Base-by-base conservation (phyloP, 1,140 invertebrate genomes). In the Solenopsis fugax region DNA sequence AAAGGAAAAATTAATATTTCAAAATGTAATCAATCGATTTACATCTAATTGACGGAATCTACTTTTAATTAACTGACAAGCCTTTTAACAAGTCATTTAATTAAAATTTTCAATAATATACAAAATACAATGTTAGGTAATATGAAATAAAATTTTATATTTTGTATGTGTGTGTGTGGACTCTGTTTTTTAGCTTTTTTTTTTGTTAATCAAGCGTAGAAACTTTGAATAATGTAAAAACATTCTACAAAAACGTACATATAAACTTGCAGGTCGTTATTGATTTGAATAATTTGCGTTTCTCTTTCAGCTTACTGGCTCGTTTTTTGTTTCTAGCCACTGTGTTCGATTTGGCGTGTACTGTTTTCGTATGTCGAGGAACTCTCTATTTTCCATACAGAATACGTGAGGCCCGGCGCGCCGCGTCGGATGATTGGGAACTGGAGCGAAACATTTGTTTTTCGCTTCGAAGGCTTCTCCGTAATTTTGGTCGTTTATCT, bases 381-480 rank as follows among this genome's bases (percentile, higher is more conserved):
- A 89, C 78, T 87, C 81, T 86, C 50, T 69, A 69, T 86, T 89
- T 71, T 80, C 37, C 54, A 90, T 88, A 80, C 13, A 84, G 85
- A 87, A 85, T 76, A 52, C 21, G 62, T 48, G 64, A 82, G 50
- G 54, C 24, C 54, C 73, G 52, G 52, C 41, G 50, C 56, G 56
- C 45, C 81, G 71, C 62, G 72, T 34, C 67, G 77, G 77, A 84
- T 90, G 89, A 90, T 90, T 90, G 89, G 81, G 89, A 90, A 90
- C 65, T 90, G 89, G 89, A 82, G 89, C 89, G 89, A 88, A 87
- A 62, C 87, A 86, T 88, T 90, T 78, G 87, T 81, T 90, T 90
- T 77, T 89, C 89, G 89, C 89, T 90, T 90, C 89, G 90, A 60
- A 75, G 58, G 73, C 76, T 90, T 65, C 86, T 80, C 89, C 58